phyloP scores from a whole-genome alignment of 2,888 invertebrate genomes.

The Melipona bicolor region DNA sequence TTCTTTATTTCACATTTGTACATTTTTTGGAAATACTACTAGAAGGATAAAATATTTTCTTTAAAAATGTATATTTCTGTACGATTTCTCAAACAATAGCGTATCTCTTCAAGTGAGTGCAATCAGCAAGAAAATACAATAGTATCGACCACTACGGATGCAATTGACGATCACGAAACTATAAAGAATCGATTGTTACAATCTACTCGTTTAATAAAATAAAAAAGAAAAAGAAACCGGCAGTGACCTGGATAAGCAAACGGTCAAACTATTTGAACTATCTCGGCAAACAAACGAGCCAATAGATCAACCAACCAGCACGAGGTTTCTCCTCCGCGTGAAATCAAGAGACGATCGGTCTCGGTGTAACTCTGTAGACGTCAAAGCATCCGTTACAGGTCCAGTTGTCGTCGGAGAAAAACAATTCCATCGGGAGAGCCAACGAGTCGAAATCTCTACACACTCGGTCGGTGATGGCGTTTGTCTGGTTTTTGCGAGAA shows the following conservation, averaged over 20 bases:
- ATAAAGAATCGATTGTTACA: too few species aligned
- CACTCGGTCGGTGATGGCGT: slow-evolving; percentile 20
- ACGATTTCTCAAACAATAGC: too few species aligned
- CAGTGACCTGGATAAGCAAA: neutral
- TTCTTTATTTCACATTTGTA: too few species aligned
- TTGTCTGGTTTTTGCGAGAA: slow-evolving; percentile 43
- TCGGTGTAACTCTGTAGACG: neutral
- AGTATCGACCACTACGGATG: too few species aligned
- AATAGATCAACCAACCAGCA: neutral
- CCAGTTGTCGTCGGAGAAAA: slow-evolving; percentile 69
- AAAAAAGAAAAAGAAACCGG: neutral
- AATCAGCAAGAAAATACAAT: too few species aligned
- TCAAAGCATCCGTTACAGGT: slow-evolving; percentile 68
- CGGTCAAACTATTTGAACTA: neutral
- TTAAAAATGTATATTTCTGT: too few species aligned
- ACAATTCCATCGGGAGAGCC: slow-evolving; percentile 39
- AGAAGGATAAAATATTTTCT: too few species aligned
- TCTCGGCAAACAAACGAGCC: neutral
- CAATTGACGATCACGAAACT: neutral
- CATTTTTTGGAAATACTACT: too few species aligned
- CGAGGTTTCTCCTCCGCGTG: too few species aligned
- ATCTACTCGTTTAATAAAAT: neutral
- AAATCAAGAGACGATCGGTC: neutral
- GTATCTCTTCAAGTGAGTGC: too few species aligned
- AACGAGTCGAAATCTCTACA: slow-evolving; percentile 33